Evolutionary conservation across 2,888 invertebrate genomes (phyloP).

Genomic region (Biston betularia): DNA sequence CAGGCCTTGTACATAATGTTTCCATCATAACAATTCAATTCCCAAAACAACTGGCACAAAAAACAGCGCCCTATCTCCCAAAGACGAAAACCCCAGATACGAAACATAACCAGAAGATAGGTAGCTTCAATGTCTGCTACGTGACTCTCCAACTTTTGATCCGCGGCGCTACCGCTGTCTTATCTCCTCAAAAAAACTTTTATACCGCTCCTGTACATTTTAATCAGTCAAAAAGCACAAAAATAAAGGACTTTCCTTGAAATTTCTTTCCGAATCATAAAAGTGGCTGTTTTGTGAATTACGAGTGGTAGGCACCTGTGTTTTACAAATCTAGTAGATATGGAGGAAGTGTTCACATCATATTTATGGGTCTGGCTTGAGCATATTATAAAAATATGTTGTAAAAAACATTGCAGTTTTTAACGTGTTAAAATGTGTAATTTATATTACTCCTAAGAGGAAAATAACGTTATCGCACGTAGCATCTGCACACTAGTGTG

Average conservation of each 20-base stretch:
- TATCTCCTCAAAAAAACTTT: conserved; percentile 74
- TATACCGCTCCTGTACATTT: conserved; percentile 81
- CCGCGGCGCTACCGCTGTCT: conserved; percentile 69
- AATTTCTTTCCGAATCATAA: conserved; percentile 76
- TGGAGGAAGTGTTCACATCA: conserved; percentile 16
- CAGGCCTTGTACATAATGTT: conserved; percentile 56
- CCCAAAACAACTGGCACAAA: conserved; percentile 74
- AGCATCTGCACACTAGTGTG: conserved; percentile 18
- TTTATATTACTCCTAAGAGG: conserved; percentile 4
- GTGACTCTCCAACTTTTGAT: conserved; percentile 77
- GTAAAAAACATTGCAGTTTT: conserved; percentile 10
- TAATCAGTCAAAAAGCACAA: conserved; percentile 68
- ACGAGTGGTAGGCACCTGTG: conserved; percentile 52
- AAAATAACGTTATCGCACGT: conserved; percentile 30
- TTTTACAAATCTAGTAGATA: conserved; percentile 50
- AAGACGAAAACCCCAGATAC: conserved; percentile 48
- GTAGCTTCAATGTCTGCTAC: conserved; percentile 76
- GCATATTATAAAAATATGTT: no score
- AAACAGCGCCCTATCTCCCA: conserved; percentile 76
- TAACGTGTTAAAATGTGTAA: conserved; percentile 12
- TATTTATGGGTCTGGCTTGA: conserved; percentile 15
- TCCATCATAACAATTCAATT: conserved; percentile 66
- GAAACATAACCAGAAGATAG: conserved; percentile 16
- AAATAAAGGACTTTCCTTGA: conserved; percentile 72
- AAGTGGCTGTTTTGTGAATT: conserved; percentile 67